These are phyloP conservation scores for Physocephala rufipes DNA, from an alignment of 2,888 invertebrate genomes.

Conservation along the genomic window DNA sequence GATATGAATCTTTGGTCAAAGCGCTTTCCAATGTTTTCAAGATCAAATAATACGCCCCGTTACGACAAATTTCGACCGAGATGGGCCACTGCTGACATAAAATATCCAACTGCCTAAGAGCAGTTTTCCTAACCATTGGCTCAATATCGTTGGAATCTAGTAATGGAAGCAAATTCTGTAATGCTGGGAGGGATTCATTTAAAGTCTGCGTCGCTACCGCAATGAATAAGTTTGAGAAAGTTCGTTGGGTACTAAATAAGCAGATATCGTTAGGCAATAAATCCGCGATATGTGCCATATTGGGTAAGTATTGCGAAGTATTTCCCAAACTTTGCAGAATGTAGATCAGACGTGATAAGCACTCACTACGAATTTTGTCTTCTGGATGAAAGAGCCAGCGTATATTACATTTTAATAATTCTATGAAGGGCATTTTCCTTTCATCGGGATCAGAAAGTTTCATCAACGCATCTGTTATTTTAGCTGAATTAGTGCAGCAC, in stretches of 20 bases:
- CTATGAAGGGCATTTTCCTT: constrained; percentile 45
- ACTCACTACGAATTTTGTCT: constrained; percentile 51
- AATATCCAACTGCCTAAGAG: constrained; percentile 58
- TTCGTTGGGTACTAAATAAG: constrained; percentile 47
- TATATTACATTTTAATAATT: constrained; percentile 56
- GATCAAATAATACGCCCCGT: constrained; percentile 49
- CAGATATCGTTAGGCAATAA: constrained; percentile 56
- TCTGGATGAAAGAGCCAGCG: constrained; percentile 56
- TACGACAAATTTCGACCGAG: constrained; percentile 48
- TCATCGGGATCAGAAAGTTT: constrained; percentile 57
- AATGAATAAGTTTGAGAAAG: constrained; percentile 52
- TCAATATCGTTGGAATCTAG: constrained; percentile 55
- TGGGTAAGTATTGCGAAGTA: constrained; percentile 48
- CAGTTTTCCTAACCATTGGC: constrained; percentile 57
- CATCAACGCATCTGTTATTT: constrained; percentile 49
- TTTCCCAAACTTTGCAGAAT: constrained; percentile 48
- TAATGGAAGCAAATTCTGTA: constrained; percentile 55
- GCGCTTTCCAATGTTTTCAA: constrained; percentile 52
- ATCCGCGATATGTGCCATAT: constrained; percentile 51
- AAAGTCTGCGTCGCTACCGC: constrained; percentile 11
- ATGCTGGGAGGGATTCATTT: constrained; percentile 23
- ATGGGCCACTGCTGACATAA: constrained; percentile 55
- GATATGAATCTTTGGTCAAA: constrained; percentile 44
- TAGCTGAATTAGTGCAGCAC: constrained; percentile 46
- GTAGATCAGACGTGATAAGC: constrained; percentile 53